Evolutionary conservation across 92 coral and sea anemone genomes (phyloP).

Genomic region (Paramuricea clavata): DNA sequence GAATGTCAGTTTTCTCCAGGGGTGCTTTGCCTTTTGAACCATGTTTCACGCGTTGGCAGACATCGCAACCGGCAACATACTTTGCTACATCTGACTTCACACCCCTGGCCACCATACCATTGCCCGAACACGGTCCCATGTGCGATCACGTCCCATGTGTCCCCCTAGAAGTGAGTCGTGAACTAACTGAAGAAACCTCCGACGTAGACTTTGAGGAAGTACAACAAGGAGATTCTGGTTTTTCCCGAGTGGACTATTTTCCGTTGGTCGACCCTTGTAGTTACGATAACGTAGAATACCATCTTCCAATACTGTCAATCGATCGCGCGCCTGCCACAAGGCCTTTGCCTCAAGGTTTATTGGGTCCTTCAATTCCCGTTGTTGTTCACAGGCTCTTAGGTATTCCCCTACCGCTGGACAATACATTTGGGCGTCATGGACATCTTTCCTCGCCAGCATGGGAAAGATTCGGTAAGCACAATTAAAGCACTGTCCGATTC

Average conservation of each 20-base stretch:
- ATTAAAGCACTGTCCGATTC: conserved; percentile 29
- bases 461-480: conserved; percentile 20
- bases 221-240: background rate
- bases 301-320: background rate
- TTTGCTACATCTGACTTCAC: conserved; percentile 7
- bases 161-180: conserved; percentile 24
- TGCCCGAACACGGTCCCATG: conserved; percentile 14
- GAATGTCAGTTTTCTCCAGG: background rate
- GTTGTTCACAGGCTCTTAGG: background rate
- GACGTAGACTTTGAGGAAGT: conserved; percentile 28
- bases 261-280: conserved; percentile 20
- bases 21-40: conserved; percentile 6
- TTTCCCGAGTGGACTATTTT: background rate
- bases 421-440: background rate
- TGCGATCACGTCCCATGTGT: conserved; percentile 21
- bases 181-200: background rate
- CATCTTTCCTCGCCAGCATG: background rate
- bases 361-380: too few species aligned
- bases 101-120: conserved; percentile 28
- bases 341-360: conserved; percentile 25
- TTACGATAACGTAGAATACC: conserved; percentile 26
- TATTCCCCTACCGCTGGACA: conserved; percentile 37
- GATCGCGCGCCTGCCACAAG: conserved; percentile 28
- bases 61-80: conserved; percentile 23
- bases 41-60: conserved; percentile 13